phyloP scores from a whole-genome alignment of 2,113 vertebrate species.

The Pelvicachromis taeniatus region DNA sequence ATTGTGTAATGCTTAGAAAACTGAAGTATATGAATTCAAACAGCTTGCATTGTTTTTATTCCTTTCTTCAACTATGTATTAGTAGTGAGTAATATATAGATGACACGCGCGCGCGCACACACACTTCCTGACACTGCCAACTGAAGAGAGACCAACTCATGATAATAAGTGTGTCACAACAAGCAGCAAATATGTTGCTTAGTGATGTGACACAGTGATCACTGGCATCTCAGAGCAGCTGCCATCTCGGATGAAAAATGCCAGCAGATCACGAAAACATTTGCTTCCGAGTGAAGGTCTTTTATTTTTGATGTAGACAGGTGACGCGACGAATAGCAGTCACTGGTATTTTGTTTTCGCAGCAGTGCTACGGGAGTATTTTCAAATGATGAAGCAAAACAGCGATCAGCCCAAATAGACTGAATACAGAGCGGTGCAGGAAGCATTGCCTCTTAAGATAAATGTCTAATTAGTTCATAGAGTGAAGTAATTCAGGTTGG shows the following conservation, averaged over 20 bases:
- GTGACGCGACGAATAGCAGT: neutral
- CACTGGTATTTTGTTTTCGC: neutral
- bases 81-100: neutral
- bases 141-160: neutral
- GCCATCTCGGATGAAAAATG: neutral
- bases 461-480: neutral
- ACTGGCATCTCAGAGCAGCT: conserved; percentile 7
- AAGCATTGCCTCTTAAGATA: neutral
- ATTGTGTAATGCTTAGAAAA: neutral
- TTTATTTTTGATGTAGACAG: neutral
- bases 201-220: conserved; percentile 17
- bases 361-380: neutral
- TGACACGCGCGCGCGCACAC: neutral
- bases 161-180: neutral
- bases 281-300: neutral
- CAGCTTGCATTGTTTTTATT: neutral
- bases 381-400: neutral
- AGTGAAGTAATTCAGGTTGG: neutral
- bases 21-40: neutral
- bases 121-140: neutral
- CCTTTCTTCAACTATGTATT: neutral
- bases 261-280: neutral
- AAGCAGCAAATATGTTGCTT: conserved; percentile 10
- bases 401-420: neutral
- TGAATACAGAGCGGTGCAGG: neutral